phyloP scores from a whole-genome alignment of 2,888 invertebrate genomes.

The Alsophila aescularia region DNA sequence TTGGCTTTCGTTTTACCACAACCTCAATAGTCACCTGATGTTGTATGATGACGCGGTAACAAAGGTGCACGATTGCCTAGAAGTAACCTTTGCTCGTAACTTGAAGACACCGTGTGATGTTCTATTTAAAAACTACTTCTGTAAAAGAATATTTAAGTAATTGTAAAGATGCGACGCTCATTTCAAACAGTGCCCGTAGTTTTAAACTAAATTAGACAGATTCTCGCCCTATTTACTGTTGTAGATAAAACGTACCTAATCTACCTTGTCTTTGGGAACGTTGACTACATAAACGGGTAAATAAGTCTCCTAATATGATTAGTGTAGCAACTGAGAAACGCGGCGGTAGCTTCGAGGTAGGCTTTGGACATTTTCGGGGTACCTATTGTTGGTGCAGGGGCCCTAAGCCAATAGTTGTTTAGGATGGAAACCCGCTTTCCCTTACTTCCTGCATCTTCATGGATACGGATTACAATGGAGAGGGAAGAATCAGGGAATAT shows the following conservation, averaged over 20 bases:
- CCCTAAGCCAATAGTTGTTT: constrained; percentile 39
- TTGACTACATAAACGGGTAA: constrained; percentile 10
- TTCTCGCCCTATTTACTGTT: background rate
- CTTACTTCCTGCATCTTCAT: constrained; percentile 14
- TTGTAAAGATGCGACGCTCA: no score
- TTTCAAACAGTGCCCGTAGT: no score
- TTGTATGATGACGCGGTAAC: no score
- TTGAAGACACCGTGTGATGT: no score
- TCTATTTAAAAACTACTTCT: no score
- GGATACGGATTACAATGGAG: constrained; percentile 21
- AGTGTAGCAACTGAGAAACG: constrained; percentile 11
- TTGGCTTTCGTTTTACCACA: no score
- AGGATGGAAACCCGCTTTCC: constrained; percentile 22
- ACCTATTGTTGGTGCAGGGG: constrained; percentile 27
- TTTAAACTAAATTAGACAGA: background rate
- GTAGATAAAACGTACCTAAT: background rate
- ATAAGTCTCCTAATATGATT: constrained; percentile 20
- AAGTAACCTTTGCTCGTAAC: no score
- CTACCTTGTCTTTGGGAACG: background rate
- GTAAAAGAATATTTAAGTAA: no score
- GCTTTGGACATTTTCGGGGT: background rate
- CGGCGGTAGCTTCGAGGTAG: constrained; percentile 12
- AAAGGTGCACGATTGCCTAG: no score
- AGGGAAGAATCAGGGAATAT: constrained; percentile 6
- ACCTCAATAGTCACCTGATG: no score